Base-by-base conservation (phyloP, 1,140 invertebrate species). In the Panagrolaimus sp. region DNA sequence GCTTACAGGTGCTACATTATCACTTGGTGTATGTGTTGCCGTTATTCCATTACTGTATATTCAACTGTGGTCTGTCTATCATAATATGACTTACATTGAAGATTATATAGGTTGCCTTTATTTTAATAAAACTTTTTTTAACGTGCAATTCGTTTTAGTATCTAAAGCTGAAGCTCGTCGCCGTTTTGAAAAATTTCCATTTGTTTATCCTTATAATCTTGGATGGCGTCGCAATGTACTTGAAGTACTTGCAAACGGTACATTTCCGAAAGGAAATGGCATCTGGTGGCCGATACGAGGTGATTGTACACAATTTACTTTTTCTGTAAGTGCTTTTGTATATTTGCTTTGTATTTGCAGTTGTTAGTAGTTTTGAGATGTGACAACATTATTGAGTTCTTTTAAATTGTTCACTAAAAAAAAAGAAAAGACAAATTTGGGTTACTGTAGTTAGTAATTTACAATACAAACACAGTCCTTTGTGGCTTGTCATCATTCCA, bases 21-120 rank as follows among this genome's bases (percentile, higher is more conserved):
- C 92, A 0, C 88, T 95, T 66, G 93, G 93, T n/a, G 92, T 97
- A 13, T 89, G 93, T 9, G 84, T 95, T 46, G 92, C 93, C 65
- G 91, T 97, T 7, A 91, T 92, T 67, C 89, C 92, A 85, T 84
- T 97, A 16, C 86, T 96, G 13, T 90, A 88, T 78, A 89, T 93
- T 74, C 93, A 96, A 87, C 89, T 93, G 27, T 88, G 89, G 78
- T 88, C 89, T 61, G 90, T 97, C 73, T 71, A 91, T 0, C 87
- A 87, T 77, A 97, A 98, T 87, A 88, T 89, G 82, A 97, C 95
- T 1, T 92, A 90, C 31, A 94, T 98, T 70, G 95, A 98, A 87
- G 91, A 91, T 71, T 97, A 94, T 92, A 97, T 98, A 76, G 65
- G 78, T 84, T 81, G 66, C 84, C 97, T 69, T 61, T 63, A 43